Base-by-base conservation (phyloP, 2,797 vertebrate species). In the Notolepis coatsorum region DNA sequence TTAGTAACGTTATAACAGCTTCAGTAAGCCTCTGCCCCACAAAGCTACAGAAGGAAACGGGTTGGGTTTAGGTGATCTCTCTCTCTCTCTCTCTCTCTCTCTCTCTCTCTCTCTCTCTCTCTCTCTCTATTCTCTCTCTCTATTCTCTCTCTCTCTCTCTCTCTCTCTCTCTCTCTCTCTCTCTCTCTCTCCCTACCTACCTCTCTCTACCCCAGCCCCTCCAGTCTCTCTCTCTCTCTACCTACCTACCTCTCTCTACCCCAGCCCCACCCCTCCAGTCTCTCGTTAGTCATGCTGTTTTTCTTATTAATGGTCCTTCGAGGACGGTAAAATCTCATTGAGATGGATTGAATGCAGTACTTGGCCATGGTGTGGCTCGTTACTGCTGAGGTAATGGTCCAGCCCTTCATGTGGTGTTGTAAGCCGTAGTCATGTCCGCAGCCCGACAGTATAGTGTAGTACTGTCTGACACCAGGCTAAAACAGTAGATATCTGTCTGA, bases 281-380 rank as follows among this genome's bases (percentile, higher is more conserved):
- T 72, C 82, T 75, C 77, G 80, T 89, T 73, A 87, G 80, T 85
- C 76, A 81, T 52, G 77, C 72, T 77, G 58, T 58, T 72, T 64
- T 52, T 61, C 69, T 69, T 68, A 54, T 67, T 55, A 75, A 83
- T 57, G 75, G 69, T 68, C 86, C 80, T 81, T 54, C 15, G 12
- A 80, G 79, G 85, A 75, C 72, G 55, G 73, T 84, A 43, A 0
- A 73, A 62, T 77, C 84, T 85, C 80, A 88, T 71, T 71, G 76
- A 38, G 54, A 37, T 37, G 45, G 41, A 65, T 59, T 83, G 65
- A 84, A 79, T 66, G 65, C 71, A 54, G 33, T 72, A 57, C 41
- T 62, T 24, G 74, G 60, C 84, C 65, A 47, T 81, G 80, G 85
- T 80, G 76, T 73, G 76, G 80, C 80, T 80, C 23, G 42, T 27